Evolutionary conservation across 2,113 vertebrate species (phyloP), one percentile per base, ranked within the genome.

Genomic region (Corydoras sp.): DNA sequence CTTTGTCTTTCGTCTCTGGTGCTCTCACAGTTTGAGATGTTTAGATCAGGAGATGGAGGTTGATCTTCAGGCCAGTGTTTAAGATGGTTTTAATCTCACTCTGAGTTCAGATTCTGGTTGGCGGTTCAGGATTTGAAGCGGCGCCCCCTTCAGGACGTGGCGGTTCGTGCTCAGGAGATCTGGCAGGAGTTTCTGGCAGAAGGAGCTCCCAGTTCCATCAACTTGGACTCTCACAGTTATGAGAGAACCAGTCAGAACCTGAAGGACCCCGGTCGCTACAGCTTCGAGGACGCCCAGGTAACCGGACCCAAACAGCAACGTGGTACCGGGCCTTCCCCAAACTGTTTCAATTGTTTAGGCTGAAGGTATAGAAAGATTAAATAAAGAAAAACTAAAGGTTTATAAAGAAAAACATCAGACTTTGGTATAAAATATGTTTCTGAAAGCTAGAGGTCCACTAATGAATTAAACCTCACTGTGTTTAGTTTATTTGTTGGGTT

Each of bases 181-280:
- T 98, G 95, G 95, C 86, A 91, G 32, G 96, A 98, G 81, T 98
- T 98, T 80, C 89, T 98, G 82, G 95, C 95, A n/a, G 94, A 96
- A 0, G 96, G 95, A 32, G 96, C 95, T 3, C 92, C 94, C 67
- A 97, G 92, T 72, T 90, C 96, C 86, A 98, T 98, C 83, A 98
- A 98, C 79, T 83, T 98, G 81, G 96, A 98, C 83, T 98, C 96
- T 1, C 95, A 97, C 88, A 98, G 95, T 84, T 98, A 97, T 1
- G 96, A 97, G 80, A 94, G 94, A 85, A 97, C 96, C 51, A 95
- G 92, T 5, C 93, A 96, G 74, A 98, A 95, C 66, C 92, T 98
- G 77, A 96, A 96, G 80, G 95, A 98, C 75, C 92, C 96, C 0
- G 94, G 95, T 32, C 89, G 94, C 30, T 95, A 98, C 81, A 94